Evolutionary conservation across 2,113 vertebrate species (phyloP).

Genomic region (Melanocharis versteri): DNA sequence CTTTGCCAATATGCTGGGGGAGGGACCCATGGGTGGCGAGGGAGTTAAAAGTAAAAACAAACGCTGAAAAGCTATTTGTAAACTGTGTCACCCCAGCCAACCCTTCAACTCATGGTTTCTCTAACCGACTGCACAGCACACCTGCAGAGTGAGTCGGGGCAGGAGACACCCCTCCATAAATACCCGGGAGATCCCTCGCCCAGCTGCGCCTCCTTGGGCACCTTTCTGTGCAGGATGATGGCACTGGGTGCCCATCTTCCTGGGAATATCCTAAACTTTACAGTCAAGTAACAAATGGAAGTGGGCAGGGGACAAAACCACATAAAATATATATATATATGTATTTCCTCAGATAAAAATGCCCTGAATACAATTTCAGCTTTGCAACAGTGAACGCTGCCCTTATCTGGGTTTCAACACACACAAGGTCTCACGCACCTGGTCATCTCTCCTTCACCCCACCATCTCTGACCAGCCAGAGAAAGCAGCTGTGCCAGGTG

Average conservation of each 20-base stretch:
- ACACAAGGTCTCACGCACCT: neutral
- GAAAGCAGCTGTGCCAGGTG: neutral
- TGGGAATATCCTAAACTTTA: neutral
- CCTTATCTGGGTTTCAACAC: neutral
- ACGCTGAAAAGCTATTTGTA: slow-evolving; percentile 65
- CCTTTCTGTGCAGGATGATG: neutral
- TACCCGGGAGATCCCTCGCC: neutral
- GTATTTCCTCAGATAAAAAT: neutral
- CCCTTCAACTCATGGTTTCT: slow-evolving; percentile 50
- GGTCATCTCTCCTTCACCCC: neutral
- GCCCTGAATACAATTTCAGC: neutral
- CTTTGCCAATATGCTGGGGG: fast-evolving
- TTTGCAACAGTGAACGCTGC: neutral
- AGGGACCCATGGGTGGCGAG: neutral
- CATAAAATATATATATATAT: neutral
- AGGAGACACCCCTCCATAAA: slow-evolving; percentile 52
- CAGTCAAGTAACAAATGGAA: neutral
- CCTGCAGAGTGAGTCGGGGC: slow-evolving; percentile 44
- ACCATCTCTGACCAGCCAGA: neutral
- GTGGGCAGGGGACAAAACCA: neutral
- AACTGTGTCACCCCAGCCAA: slow-evolving; percentile 48
- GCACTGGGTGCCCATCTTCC: fast-evolving
- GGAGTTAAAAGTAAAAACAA: slow-evolving; percentile 55
- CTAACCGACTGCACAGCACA: slow-evolving; percentile 61
- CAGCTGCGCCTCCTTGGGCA: fast-evolving